A percentile compares a stretch with the other conserved stretches of the same genome.
Conservation (phyloP, 30 jellyfish, hydroid and myxozoan species). For the Chrysaora quinquecirrha region DNA sequence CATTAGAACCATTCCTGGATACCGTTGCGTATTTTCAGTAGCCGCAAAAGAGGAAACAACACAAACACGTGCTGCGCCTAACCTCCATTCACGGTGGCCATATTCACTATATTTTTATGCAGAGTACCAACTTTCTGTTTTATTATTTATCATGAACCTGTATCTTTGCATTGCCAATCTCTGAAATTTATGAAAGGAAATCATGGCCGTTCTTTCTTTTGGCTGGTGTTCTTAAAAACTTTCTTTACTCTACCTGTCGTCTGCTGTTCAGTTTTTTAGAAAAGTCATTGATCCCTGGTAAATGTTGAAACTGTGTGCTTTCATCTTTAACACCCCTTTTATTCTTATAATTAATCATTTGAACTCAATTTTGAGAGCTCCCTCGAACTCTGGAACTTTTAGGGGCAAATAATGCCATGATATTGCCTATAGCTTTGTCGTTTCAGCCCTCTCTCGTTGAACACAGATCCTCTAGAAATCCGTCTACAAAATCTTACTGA, state of each 20-base stretch:
- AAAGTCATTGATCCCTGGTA: slow-evolving; percentile 49
- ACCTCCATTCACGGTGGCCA: slow-evolving; percentile 47
- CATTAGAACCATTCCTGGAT: too few relatives aligned
- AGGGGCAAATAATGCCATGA: too few relatives aligned
- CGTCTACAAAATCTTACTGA: too few relatives aligned
- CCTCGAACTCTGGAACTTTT: too few relatives aligned
- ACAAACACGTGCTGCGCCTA: background rate
- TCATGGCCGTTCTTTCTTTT: slow-evolving; percentile 48
- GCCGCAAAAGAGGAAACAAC: too few relatives aligned
- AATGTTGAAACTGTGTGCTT: background rate
- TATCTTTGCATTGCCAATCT: slow-evolving; percentile 2
- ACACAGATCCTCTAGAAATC: too few relatives aligned
- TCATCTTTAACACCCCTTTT: too few relatives aligned
- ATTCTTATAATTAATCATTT: too few relatives aligned
- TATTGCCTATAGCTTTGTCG: too few relatives aligned
- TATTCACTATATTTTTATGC: slow-evolving; percentile 5
- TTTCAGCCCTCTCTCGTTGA: too few relatives aligned
- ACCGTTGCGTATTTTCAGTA: too few relatives aligned
- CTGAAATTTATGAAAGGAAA: slow-evolving; percentile 43
- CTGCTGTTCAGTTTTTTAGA: slow-evolving; percentile 68
- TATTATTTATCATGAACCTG: slow-evolving; percentile 68
- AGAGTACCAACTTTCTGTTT: slow-evolving; percentile 27
- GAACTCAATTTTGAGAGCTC: too few relatives aligned
- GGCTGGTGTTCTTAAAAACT: slow-evolving; percentile 46
- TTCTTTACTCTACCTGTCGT: slow-evolving; percentile 40